These are phyloP conservation scores for Cheirogaleus major DNA, from an alignment of 2,797 vertebrate genomes.

Conservation along the genomic window DNA sequence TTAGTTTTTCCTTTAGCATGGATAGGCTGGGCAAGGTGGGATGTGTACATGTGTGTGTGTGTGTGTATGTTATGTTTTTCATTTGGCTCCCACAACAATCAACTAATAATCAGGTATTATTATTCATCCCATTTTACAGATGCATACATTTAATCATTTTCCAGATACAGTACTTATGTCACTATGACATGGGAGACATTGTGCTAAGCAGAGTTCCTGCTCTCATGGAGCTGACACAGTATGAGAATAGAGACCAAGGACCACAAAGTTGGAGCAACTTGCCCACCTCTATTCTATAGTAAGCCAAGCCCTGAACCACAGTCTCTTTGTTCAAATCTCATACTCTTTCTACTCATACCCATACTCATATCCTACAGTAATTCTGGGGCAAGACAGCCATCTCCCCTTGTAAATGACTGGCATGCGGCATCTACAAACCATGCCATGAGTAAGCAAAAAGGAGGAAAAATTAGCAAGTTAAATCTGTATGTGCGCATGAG, in stretches of 20 bases:
- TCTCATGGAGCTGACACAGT: background rate
- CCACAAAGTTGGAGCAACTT: background rate
- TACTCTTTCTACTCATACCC: background rate
- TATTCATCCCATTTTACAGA: background rate
- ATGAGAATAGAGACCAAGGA: background rate
- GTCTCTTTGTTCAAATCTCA: background rate
- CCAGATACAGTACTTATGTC: background rate
- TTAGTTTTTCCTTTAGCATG: background rate
- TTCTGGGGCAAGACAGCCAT: background rate
- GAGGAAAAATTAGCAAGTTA: background rate
- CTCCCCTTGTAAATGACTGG: background rate
- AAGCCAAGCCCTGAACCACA: background rate
- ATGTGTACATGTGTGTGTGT: too few relatives aligned
- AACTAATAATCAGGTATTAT: background rate
- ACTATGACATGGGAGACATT: background rate
- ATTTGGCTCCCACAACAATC: background rate
- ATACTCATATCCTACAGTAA: background rate
- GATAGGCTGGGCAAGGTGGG: background rate
- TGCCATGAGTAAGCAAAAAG: background rate
- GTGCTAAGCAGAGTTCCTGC: background rate
- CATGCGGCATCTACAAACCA: background rate
- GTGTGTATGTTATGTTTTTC: background rate
- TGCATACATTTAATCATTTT: background rate
- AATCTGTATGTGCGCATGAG: accelerated
- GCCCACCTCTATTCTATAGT: background rate